Evolutionary conservation across 2,113 vertebrate genomes (phyloP).

Genomic region (Odocoileus virginianus): DNA sequence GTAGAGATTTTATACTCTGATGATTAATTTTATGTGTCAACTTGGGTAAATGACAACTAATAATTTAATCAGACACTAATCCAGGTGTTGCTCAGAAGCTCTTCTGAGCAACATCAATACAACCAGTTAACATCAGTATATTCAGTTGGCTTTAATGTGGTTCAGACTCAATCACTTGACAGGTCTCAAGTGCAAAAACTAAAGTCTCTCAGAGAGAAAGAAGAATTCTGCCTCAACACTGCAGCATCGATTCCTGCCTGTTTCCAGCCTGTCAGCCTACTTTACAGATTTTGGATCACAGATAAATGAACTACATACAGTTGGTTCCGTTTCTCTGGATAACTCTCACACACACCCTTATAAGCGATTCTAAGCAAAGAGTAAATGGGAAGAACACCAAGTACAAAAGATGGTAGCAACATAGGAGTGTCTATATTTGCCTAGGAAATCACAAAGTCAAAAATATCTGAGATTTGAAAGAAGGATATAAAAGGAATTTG

Average conservation of each 20-base stretch:
- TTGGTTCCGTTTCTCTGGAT: background rate
- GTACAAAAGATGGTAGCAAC: background rate
- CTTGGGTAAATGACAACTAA: background rate
- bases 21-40: background rate
- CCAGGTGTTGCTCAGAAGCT: background rate
- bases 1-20: background rate
- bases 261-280: background rate
- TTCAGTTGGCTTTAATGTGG: background rate
- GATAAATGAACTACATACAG: background rate
- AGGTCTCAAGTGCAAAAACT: background rate
- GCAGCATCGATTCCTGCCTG: background rate
- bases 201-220: background rate
- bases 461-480: background rate
- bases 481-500: background rate
- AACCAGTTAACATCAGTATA: background rate
- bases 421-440: background rate
- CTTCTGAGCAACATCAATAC: background rate
- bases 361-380: background rate
- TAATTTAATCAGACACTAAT: background rate
- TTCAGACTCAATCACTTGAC: background rate
- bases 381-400: background rate
- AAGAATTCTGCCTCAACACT: background rate
- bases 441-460: background rate
- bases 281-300: background rate
- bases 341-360: background rate